phyloP scores from a whole-genome alignment of 2,797 vertebrate species.

The Nyctibius grandis region DNA sequence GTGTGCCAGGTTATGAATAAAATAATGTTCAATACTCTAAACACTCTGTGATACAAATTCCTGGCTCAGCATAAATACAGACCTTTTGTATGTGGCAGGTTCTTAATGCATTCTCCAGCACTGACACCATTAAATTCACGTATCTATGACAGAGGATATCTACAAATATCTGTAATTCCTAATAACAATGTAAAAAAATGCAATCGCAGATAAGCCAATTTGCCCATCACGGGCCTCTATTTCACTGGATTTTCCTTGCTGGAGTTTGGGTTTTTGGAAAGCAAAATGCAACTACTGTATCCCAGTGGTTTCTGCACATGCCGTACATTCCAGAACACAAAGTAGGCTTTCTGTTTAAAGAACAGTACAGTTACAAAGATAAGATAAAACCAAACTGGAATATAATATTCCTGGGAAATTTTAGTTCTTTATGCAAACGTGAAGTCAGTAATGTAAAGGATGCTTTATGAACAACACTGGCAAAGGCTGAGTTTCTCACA shows the following conservation, averaged over 20 bases:
- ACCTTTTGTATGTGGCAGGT: background rate
- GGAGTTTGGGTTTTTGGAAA: slow-evolving; percentile 23
- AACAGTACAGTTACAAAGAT: background rate
- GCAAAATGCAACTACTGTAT: slow-evolving; percentile 15
- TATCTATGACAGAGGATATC: background rate
- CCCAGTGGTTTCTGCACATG: slow-evolving; percentile 34
- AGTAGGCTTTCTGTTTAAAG: slow-evolving; percentile 12
- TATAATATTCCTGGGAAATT: slow-evolving; percentile 10
- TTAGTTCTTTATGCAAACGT: background rate
- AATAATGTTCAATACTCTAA: slow-evolving; percentile 27
- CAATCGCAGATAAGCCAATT: background rate
- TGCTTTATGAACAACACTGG: background rate
- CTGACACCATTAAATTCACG: background rate
- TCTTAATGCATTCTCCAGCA: slow-evolving; percentile 25
- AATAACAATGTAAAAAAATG: background rate
- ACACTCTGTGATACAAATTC: slow-evolving; percentile 41
- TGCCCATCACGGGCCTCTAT: background rate
- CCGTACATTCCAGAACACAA: background rate
- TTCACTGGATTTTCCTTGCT: background rate
- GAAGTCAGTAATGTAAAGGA: background rate
- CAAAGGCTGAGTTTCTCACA: background rate
- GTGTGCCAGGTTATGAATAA: slow-evolving; percentile 38
- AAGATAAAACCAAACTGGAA: slow-evolving; percentile 19
- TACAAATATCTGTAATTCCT: background rate
- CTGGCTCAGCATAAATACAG: slow-evolving; percentile 43